Base-by-base conservation (phyloP, 2,113 vertebrate genomes). In the Urocitellus parryii region DNA sequence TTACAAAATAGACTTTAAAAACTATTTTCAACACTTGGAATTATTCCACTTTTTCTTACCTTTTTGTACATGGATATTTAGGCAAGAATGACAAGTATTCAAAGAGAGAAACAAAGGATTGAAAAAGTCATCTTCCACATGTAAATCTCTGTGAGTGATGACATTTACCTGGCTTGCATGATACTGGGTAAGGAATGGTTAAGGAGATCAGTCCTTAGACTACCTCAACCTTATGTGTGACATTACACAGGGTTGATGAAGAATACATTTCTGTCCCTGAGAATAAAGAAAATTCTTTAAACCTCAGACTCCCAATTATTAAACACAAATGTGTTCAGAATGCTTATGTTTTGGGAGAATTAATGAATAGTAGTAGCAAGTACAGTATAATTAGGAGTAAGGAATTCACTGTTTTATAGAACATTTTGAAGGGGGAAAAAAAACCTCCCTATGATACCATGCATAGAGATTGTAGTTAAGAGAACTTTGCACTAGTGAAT, bases 1-100 rank as follows among this genome's bases (percentile, higher is more conserved):
- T 91, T 68, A 61, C 1, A 95, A 81, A 61, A 90, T 10, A 74
- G 56, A 51, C 24, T 93, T 84, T 32, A 81, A 92, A 83, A 83
- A 87, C 29, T 56, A 77, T 65, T 76, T 61, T 80, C 51, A 94
- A 72, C 7, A 32, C 56, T 77, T 53, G 53, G 12, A 83, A 48
- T 53, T 58, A 89, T 16, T 81, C 10, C 1, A 63, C 12, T 68
- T 70, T 96, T 68, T 27, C 67, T 8, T 63, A 68, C 0, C 20
- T 74, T 87, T 5, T 91, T 91, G 5, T 74, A 86, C 48, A 92
- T 37, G n/a, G 2, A 67, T 81, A 72, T 63, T 88, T 82, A 89
- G 34, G 11, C 4, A 93, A 91, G 39, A 79, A 18, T 0, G 16
- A 70, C 4, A 53, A 42, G 89, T 53, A 68, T 39, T 83, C 32